phyloP scores from a whole-genome alignment of 1,140 invertebrate genomes.

The Drosophila ananassae region DNA sequence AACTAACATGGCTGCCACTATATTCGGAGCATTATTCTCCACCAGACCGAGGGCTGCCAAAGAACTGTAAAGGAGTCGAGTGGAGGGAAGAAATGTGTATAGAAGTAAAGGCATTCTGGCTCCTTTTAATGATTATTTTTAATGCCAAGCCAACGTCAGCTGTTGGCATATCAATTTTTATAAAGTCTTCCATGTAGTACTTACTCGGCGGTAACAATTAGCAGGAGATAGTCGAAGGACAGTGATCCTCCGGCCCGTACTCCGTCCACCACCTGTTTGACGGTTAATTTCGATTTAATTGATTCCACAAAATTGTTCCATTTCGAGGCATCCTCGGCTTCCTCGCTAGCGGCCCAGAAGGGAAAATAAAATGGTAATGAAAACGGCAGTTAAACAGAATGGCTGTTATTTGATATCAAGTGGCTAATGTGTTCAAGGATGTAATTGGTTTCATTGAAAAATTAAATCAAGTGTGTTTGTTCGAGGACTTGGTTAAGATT shows the following conservation, averaged over 20 bases:
- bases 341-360: constrained; percentile 31
- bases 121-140: constrained; percentile 18
- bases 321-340: constrained; percentile 85
- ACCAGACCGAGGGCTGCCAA: constrained; percentile 86
- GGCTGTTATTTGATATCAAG: neutral
- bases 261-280: constrained; percentile 93
- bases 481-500: neutral
- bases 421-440: neutral
- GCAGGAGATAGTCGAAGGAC: constrained; percentile 92
- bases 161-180: constrained; percentile 10
- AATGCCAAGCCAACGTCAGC: constrained; percentile 6
- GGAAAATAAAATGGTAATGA: constrained; percentile 32
- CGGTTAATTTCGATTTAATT: constrained; percentile 91
- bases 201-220: constrained; percentile 92
- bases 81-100: neutral
- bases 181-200: constrained; percentile 53
- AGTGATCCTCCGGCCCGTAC: constrained; percentile 90
- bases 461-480: neutral
- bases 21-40: constrained; percentile 89
- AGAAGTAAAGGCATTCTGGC: constrained; percentile 4
- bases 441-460: neutral
- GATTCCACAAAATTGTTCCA: constrained; percentile 90
- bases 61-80: constrained; percentile 80
- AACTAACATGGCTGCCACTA: constrained; percentile 94
- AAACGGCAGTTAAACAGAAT: neutral